phyloP scores from a whole-genome alignment of 2,113 vertebrate genomes.

The Chloropsis cyanopogon region DNA sequence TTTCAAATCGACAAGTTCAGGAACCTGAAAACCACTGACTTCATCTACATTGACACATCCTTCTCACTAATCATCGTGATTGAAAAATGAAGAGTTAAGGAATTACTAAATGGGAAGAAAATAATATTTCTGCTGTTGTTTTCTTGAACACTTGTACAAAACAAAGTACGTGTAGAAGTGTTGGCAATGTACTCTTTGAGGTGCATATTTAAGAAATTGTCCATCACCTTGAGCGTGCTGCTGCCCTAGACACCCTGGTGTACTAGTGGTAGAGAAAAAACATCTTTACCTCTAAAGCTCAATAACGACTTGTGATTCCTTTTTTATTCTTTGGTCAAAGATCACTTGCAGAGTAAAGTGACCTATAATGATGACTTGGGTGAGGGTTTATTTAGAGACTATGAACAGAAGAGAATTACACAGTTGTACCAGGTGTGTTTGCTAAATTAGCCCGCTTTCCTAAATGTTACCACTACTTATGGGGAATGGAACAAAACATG shows the following conservation, averaged over 20 bases:
- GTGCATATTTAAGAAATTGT: neutral
- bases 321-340: constrained; percentile 6
- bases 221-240: neutral
- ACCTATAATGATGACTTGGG: neutral
- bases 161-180: neutral
- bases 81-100: neutral
- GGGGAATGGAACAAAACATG: neutral
- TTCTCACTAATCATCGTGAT: neutral
- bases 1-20: neutral
- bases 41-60: neutral
- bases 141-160: neutral
- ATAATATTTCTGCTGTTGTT: neutral
- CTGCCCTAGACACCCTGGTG: neutral
- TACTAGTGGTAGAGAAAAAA: neutral
- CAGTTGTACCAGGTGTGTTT: neutral
- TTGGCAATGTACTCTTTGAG: neutral
- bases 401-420: neutral
- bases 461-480: neutral
- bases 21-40: neutral
- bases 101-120: neutral
- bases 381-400: neutral
- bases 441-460: neutral
- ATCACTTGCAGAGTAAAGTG: neutral
- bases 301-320: neutral
- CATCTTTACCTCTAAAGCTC: neutral